A percentile compares a stretch with the other conserved stretches of the same genome.
Evolutionary conservation across 1,140 invertebrate genomes (phyloP).

Genomic region (Tachypleus tridentatus): DNA sequence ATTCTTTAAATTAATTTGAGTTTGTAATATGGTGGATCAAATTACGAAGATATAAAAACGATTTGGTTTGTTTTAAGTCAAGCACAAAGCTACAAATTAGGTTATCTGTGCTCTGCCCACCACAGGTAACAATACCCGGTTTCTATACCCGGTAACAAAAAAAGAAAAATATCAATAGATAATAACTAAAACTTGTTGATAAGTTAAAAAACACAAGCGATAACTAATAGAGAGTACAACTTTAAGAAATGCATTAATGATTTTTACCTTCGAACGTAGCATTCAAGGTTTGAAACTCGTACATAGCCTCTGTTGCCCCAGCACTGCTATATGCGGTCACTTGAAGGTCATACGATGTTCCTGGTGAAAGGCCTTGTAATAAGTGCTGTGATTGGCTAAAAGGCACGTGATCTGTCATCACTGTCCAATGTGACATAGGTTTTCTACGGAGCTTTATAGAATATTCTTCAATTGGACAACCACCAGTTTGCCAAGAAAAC

Average conservation of each 20-base stretch:
- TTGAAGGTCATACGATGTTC: slow-evolving; percentile 10
- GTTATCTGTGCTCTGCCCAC: no score
- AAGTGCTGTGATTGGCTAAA: slow-evolving; percentile 3
- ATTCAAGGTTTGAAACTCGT: slow-evolving; percentile 14
- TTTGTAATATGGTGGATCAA: no score
- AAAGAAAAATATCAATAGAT: background rate
- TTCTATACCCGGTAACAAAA: no score
- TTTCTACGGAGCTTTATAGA: slow-evolving; percentile 2
- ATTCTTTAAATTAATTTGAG: no score
- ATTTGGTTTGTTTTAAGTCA: no score
- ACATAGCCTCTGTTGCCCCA: slow-evolving; percentile 15
- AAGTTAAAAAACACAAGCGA: background rate
- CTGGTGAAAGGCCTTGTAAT: slow-evolving; percentile 9
- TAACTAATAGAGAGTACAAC: background rate
- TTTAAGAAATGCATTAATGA: background rate
- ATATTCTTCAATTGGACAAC: slow-evolving; percentile 18
- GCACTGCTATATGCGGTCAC: slow-evolving; percentile 13
- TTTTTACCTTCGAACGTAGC: slow-evolving; percentile 5
- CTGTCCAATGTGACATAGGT: background rate
- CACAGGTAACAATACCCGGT: no score
- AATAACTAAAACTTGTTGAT: background rate
- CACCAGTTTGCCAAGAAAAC: slow-evolving; percentile 14
- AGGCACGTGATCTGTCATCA: background rate
- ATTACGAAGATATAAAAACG: no score
- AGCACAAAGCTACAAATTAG: no score